Evolutionary conservation across 2,888 invertebrate genomes (phyloP), one percentile per base, ranked within the genome.

Genomic region (Chaetogeoica ovagalla): DNA sequence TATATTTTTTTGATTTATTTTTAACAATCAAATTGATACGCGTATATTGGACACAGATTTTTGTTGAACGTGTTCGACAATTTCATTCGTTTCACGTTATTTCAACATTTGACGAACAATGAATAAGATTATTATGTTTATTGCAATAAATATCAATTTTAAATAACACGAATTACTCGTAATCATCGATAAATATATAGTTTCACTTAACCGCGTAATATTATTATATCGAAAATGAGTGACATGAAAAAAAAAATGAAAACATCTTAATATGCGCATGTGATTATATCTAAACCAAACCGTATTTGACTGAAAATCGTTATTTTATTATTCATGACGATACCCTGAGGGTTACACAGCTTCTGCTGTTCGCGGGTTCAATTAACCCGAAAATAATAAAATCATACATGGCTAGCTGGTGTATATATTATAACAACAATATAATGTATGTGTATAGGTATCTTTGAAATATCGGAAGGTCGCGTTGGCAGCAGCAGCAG

Each of bases 341-440:
- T 13, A 13, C 48, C 69, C 60, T 37, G 62, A 62, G 70, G 69
- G 77, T 77, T 63, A 77, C 77, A 70, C 39, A 52, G 69, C 77
- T 79, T 79, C 77, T 63, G 70, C 52, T 77, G 60, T 68, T 77
- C 70, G 19, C 70, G 69, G 52, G 75, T 75, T 63, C 69, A 69
- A 69, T 69, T 69, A 77, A 77, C 69, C 62, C 69, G 60, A 77
- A 62, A 69, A 77, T 77, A 68, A 77, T 73, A 60, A 65, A 70
- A 60, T 63, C 57, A 63, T 71, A 55, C 30, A 70, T 39, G 1
- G 48, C 15, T 13, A 48, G 11, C n/a, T n/a, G n/a, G n/a, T n/a
- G 48, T 15, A 3, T 48, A 48, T 3, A 48, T 48, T 13, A 48
- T 15, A 15, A 48, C 3, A 43, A 43, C 9, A 43, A 43, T 43